Evolutionary conservation across 2,888 invertebrate genomes (phyloP).

Genomic region (Cantharis lateralis): DNA sequence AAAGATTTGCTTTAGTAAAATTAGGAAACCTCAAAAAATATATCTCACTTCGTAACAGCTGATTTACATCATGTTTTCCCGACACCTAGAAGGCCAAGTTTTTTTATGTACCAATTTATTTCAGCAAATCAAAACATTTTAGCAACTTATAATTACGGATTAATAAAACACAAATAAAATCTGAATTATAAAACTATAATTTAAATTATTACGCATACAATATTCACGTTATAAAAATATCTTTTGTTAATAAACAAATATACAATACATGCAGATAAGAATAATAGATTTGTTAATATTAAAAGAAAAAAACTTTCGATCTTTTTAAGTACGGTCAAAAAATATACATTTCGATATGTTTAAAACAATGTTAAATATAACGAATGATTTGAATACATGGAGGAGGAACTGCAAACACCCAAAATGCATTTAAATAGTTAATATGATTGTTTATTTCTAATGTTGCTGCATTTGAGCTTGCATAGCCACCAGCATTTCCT

Average conservation of each 20-base stretch:
- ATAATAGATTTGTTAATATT: background rate
- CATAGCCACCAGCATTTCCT: slow-evolving; percentile 94
- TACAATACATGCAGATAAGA: background rate
- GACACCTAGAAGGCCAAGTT: too few relatives aligned
- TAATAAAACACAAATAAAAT: background rate
- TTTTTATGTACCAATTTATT: too few relatives aligned
- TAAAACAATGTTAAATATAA: background rate
- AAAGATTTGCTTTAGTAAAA: too few relatives aligned
- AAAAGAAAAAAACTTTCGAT: background rate
- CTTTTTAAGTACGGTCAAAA: background rate
- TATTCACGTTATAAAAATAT: background rate
- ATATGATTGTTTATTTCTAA: slow-evolving; percentile 30
- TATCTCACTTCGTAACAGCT: too few relatives aligned
- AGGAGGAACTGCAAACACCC: background rate
- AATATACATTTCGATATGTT: background rate
- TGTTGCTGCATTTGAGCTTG: slow-evolving; percentile 90
- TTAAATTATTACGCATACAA: slow-evolving; percentile 3
- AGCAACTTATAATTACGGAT: background rate
- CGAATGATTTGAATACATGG: background rate
- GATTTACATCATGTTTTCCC: too few relatives aligned
- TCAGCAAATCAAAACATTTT: too few relatives aligned
- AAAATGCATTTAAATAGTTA: background rate
- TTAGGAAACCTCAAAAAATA: too few relatives aligned
- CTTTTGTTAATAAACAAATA: background rate
- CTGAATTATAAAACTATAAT: slow-evolving; percentile 1